Percentiles rank a stretch among this genome's conserved stretches.
phyloP scores from a whole-genome alignment of 2,888 invertebrate genomes.

The Ochropleura leucogaster region DNA sequence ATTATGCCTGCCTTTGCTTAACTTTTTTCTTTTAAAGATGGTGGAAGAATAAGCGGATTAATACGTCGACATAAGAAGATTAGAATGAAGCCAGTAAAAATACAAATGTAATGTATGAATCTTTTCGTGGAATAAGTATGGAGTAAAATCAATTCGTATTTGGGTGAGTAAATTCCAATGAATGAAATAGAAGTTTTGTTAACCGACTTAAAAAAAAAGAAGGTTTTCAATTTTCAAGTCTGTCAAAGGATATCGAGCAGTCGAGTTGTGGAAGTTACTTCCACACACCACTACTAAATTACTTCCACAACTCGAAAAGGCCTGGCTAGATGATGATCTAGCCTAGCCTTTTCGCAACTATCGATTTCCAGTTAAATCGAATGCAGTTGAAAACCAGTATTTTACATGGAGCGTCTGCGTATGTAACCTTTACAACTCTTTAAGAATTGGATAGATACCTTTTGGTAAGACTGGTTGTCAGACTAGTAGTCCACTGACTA shows the following conservation, averaged over 20 bases:
- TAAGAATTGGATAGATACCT: too few species aligned
- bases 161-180: too few species aligned
- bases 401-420: too few species aligned
- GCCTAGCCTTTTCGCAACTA: too few species aligned
- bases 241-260: neutral
- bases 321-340: neutral
- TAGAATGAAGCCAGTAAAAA: slow-evolving; percentile 19
- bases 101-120: neutral
- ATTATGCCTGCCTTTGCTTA: slow-evolving; percentile 2
- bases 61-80: slow-evolving; percentile 25
- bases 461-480: too few species aligned
- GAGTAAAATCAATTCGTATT: neutral
- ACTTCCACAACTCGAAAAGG: neutral
- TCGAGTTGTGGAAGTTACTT: neutral
- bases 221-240: neutral
- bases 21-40: slow-evolving; percentile 38
- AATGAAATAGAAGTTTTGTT: neutral
- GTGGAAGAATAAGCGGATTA: slow-evolving; percentile 39
- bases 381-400: too few species aligned
- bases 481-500: too few species aligned
- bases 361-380: too few species aligned
- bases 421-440: too few species aligned
- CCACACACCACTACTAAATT: too few species aligned
- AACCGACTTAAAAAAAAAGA: too few species aligned
- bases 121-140: neutral